Percentiles rank a stretch among this genome's conserved stretches.
Evolutionary conservation across 2,797 vertebrate genomes (phyloP).

Genomic region (Buphagus erythrorhynchus): DNA sequence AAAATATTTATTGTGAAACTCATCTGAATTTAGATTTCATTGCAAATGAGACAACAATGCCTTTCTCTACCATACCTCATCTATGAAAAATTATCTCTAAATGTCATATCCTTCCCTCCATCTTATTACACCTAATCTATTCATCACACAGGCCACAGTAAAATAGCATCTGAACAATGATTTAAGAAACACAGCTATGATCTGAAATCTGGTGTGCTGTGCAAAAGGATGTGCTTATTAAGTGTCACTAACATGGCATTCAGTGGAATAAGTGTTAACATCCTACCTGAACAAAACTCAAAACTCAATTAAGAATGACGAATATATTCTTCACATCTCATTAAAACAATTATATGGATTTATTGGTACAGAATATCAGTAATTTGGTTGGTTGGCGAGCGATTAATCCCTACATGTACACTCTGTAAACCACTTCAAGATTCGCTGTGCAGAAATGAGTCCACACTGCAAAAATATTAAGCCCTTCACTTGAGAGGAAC

Average conservation of each 20-base stretch:
- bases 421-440: not conserved
- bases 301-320: not conserved
- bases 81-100: not conserved
- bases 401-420: not conserved
- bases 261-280: not conserved
- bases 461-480: not conserved
- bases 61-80: not conserved
- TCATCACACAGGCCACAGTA: not conserved
- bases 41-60: not conserved
- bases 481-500: not conserved
- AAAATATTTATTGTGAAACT: conserved; percentile 17
- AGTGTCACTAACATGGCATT: not conserved
- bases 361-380: not conserved
- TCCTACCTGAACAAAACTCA: not conserved
- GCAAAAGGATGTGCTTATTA: not conserved
- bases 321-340: not conserved
- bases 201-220: not conserved
- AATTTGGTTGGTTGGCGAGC: not conserved
- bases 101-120: not conserved
- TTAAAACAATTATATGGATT: not conserved
- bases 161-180: not conserved
- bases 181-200: not conserved
- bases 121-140: not conserved
- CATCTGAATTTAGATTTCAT: conserved; percentile 8
- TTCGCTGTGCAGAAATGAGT: not conserved